Evolutionary conservation across 2,888 invertebrate genomes (phyloP).

Genomic region (Drosophila stalkeri): DNA sequence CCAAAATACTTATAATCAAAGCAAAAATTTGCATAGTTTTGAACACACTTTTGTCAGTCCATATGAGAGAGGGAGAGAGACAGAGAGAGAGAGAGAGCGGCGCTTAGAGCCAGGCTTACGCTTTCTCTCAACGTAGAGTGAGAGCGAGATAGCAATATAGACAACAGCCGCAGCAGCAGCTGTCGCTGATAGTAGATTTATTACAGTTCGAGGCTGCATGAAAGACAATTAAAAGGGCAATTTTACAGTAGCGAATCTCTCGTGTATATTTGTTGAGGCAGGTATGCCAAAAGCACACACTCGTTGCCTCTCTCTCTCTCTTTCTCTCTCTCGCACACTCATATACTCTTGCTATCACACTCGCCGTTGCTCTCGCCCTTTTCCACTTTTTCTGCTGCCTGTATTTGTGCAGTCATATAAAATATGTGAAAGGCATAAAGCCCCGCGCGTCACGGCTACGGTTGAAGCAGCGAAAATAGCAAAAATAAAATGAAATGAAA

Average conservation of each 20-base stretch:
- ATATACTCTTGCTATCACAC: not conserved
- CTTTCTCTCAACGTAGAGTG: not conserved
- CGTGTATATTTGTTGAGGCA: conserved; percentile 30
- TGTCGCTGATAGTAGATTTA: conserved; percentile 64
- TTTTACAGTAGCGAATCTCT: conserved; percentile 31
- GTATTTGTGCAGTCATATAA: conserved; percentile 32
- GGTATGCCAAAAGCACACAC: conserved; percentile 20
- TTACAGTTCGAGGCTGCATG: conserved; percentile 48
- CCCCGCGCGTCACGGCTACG: conserved; percentile 33
- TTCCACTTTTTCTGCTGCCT: not conserved
- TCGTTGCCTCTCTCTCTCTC: not conserved
- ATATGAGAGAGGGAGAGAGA: conserved; percentile 18
- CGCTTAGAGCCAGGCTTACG: not conserved
- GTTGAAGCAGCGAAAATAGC: conserved; percentile 31
- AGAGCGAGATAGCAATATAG: not conserved
- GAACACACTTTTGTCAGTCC: conserved; percentile 39
- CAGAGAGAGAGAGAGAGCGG: not conserved
- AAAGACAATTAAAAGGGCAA: conserved; percentile 69
- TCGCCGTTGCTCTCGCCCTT: too few species aligned
- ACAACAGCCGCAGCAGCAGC: conserved; percentile 8
- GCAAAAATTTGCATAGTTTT: conserved; percentile 71
- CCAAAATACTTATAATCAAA: conserved; percentile 51
- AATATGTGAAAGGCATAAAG: conserved; percentile 53
- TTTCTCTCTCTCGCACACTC: not conserved
- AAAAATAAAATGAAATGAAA: conserved; percentile 25